Evolutionary conservation across 2,797 vertebrate genomes (phyloP).

Genomic region (Myripristis jacobus): DNA sequence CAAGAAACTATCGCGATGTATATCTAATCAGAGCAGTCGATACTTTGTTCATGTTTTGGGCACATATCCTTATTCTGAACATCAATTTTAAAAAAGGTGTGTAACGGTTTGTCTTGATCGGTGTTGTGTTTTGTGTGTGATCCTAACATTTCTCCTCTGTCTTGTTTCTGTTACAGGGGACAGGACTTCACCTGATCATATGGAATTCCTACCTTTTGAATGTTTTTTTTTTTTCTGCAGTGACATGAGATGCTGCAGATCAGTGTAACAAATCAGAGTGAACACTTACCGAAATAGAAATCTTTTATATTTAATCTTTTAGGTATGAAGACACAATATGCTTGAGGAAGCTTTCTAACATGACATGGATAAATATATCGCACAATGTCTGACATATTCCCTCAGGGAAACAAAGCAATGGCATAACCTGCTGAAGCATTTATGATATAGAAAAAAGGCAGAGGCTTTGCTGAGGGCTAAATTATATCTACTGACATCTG

Average conservation of each 20-base stretch:
- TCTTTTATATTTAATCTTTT: conserved; percentile 64
- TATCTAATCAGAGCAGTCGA: too few relatives aligned
- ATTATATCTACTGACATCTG: conserved; percentile 61
- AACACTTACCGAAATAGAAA: conserved; percentile 50
- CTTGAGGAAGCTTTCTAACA: conserved; percentile 16
- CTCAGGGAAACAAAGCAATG: conserved; percentile 8
- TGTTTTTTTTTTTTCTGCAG: conserved; percentile 37
- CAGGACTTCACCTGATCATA: background rate
- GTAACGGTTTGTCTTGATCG: background rate
- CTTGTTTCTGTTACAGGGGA: conserved; percentile 50
- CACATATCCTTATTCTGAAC: background rate
- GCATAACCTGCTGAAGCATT: conserved; percentile 15
- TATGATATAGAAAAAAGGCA: conserved; percentile 32
- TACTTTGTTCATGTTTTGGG: background rate
- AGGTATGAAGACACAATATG: conserved; percentile 23
- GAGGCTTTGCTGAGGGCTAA: conserved; percentile 1
- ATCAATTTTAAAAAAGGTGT: conserved; percentile 1
- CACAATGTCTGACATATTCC: background rate
- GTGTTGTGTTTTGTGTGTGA: background rate
- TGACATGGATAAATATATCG: conserved; percentile 42
- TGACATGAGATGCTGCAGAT: conserved; percentile 33
- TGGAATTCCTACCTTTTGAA: conserved; percentile 13
- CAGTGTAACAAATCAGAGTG: conserved; percentile 34
- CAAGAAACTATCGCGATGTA: too few relatives aligned
- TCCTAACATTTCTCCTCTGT: conserved; percentile 5